A percentile compares a stretch with the other conserved stretches of the same genome.
Evolutionary conservation across 2,797 vertebrate genomes (phyloP).

Genomic region (Sardinella longiceps): DNA sequence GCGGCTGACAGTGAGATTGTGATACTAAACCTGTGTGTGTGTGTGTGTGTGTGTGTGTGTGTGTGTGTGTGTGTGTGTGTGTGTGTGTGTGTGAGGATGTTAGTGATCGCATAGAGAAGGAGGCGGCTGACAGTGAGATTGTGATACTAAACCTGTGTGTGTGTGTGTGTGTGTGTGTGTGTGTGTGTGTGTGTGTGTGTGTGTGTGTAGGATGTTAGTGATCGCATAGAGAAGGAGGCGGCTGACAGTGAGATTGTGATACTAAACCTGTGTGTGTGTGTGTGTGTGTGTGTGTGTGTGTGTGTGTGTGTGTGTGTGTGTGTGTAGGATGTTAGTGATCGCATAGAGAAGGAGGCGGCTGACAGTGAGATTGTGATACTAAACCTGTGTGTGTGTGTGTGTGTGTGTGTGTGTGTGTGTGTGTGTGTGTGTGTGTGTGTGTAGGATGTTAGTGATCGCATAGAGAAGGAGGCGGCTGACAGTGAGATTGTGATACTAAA

Average conservation of each 20-base stretch:
- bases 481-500: background rate
- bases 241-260: too few species aligned
- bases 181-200: too few species aligned
- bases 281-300: constrained; percentile 5
- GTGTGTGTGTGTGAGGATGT: background rate
- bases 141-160: too few species aligned
- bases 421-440: constrained; percentile 20
- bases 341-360: too few species aligned
- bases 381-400: too few species aligned
- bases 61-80: too few species aligned
- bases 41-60: background rate
- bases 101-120: too few species aligned
- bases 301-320: background rate
- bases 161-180: too few species aligned
- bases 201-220: background rate
- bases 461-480: background rate
- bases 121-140: too few species aligned
- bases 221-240: background rate
- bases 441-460: background rate
- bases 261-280: background rate
- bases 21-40: constrained; percentile 18
- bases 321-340: background rate
- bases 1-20: too few species aligned
- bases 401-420: background rate
- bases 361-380: too few species aligned